phyloP scores from a whole-genome alignment of 2,888 invertebrate species.

The Psylliodes chrysocephalus region DNA sequence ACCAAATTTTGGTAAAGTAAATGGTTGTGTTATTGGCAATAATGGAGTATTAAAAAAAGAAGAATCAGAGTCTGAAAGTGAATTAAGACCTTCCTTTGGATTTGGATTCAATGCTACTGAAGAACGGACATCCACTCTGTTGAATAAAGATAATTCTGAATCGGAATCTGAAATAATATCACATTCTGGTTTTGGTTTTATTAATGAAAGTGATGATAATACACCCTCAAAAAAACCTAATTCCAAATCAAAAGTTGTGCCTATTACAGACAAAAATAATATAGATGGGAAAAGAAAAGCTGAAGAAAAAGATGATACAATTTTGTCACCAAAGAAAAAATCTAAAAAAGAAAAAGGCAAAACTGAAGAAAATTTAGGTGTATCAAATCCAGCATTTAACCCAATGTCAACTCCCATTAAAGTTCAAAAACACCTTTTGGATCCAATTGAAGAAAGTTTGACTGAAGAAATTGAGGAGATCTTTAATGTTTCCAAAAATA shows the following conservation, averaged over 20 bases:
- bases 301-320: slow-evolving; percentile 32
- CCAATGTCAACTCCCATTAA: slow-evolving; percentile 48
- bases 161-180: slow-evolving; percentile 31
- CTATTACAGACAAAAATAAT: too few relatives aligned
- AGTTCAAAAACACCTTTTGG: slow-evolving; percentile 51
- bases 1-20: slow-evolving; percentile 60
- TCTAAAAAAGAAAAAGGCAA: slow-evolving; percentile 36
- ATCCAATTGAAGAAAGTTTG: slow-evolving; percentile 53
- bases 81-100: slow-evolving; percentile 45
- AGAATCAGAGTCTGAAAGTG: slow-evolving; percentile 60
- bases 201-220: too few relatives aligned
- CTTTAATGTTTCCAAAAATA: not conserved
- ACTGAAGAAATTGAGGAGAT: slow-evolving; percentile 42
- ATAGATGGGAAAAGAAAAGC: slow-evolving; percentile 35
- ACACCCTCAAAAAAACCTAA: not conserved
- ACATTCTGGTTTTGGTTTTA: slow-evolving; percentile 51
- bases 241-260: slow-evolving; percentile 31
- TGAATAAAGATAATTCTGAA: slow-evolving; percentile 22
- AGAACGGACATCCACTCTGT: not conserved
- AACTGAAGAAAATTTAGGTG: slow-evolving; percentile 40
- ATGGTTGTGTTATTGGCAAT: slow-evolving; percentile 48
- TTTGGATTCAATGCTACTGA: slow-evolving; percentile 34
- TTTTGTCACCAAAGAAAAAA: slow-evolving; percentile 43
- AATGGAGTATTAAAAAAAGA: slow-evolving; percentile 60
- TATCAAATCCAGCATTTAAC: slow-evolving; percentile 58